phyloP scores from a whole-genome alignment of 2,888 invertebrate species.

The Brachyopa scutellaris region DNA sequence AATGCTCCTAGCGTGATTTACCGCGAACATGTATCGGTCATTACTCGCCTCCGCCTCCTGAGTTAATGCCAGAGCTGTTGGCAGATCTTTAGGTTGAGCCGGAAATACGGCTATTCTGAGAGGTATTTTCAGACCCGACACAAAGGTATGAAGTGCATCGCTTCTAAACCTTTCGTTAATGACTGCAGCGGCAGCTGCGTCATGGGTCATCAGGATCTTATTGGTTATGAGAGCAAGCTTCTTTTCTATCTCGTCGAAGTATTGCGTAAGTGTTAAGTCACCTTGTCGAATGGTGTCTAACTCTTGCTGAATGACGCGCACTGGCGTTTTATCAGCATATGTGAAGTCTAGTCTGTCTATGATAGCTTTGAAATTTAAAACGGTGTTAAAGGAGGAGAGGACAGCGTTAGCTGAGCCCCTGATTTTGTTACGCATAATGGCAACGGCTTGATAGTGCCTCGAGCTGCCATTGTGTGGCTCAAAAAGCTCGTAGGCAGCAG shows the following conservation, averaged over 20 bases:
- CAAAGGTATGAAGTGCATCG: conserved; percentile 22
- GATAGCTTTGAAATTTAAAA: conserved; percentile 41
- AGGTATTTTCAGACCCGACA: no score
- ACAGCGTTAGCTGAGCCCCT: conserved; percentile 14
- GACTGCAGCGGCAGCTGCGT: no score
- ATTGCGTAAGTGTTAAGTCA: conserved; percentile 46
- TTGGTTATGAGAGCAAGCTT: conserved; percentile 53
- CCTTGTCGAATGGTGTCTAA: conserved; percentile 64
- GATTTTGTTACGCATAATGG: conserved; percentile 44
- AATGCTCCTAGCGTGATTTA: no score
- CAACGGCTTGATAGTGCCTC: conserved; percentile 10
- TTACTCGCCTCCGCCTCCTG: conserved; percentile 50
- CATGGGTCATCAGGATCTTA: conserved; percentile 14
- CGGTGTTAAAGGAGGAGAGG: conserved; percentile 29
- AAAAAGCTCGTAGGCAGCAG: neutral
- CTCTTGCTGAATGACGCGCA: conserved; percentile 49
- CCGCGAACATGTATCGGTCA: no score
- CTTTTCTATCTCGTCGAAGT: conserved; percentile 51
- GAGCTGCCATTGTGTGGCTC: neutral
- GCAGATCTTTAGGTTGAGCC: conserved; percentile 41
- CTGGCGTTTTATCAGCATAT: conserved; percentile 58
- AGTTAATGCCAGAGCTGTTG: conserved; percentile 48
- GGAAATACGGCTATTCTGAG: no score
- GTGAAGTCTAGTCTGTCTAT: conserved; percentile 50
- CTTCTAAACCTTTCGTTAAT: no score